Evolutionary conservation across 2,113 vertebrate species (phyloP).

Genomic region (Xerus inauris): DNA sequence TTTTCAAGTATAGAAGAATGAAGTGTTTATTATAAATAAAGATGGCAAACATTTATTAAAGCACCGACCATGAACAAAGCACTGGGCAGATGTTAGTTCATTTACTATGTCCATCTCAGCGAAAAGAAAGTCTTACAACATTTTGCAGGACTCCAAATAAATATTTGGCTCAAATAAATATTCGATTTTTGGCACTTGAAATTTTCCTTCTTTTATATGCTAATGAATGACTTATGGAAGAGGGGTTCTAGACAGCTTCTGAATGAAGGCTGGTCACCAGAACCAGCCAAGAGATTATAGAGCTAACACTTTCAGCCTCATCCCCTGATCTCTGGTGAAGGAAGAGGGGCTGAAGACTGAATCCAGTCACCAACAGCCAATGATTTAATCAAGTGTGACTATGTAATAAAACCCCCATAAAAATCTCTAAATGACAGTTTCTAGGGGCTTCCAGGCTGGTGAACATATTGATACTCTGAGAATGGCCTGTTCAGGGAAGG

Average conservation of each 20-base stretch:
- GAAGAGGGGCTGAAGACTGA: neutral
- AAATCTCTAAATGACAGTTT: neutral
- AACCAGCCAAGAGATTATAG: neutral
- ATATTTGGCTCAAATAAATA: neutral
- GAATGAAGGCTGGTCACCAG: neutral
- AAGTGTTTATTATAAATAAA: conserved; percentile 10
- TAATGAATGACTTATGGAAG: neutral
- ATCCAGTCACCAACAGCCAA: neutral
- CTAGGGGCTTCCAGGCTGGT: neutral
- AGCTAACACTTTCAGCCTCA: neutral
- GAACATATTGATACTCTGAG: neutral
- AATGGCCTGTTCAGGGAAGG: neutral
- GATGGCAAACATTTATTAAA: neutral
- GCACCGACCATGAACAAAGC: neutral
- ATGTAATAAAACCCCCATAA: neutral
- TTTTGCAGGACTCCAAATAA: neutral
- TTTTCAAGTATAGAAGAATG: neutral
- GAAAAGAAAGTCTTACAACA: neutral
- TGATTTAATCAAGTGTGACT: neutral
- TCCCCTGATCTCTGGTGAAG: neutral
- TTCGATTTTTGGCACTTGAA: neutral
- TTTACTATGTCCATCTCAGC: neutral
- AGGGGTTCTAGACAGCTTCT: neutral
- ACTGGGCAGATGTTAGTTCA: neutral
- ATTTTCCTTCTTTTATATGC: conserved; percentile 1